These are phyloP conservation scores for Passer montanus DNA, from an alignment of 2,113 vertebrate genomes.

Conservation along the genomic window DNA sequence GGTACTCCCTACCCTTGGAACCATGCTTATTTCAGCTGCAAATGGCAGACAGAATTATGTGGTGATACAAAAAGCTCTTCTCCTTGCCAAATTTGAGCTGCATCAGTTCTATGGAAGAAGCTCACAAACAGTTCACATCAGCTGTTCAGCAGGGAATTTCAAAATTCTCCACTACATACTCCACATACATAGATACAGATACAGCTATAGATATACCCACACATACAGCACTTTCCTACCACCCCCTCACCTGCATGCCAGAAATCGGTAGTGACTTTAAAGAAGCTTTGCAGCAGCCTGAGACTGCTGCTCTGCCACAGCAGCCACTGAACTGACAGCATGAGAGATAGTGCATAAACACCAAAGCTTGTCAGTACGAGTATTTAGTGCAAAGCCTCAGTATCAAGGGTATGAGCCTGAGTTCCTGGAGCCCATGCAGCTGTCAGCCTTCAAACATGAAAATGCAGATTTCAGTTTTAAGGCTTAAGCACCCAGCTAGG, in stretches of 20 bases:
- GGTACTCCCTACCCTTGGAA: background rate
- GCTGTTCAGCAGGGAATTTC: background rate
- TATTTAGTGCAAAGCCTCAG: conserved; percentile 41
- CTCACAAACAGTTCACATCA: background rate
- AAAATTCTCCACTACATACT: background rate
- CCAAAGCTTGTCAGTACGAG: background rate
- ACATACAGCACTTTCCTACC: background rate
- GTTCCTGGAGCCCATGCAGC: conserved; percentile 36
- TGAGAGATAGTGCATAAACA: background rate
- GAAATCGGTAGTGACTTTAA: background rate
- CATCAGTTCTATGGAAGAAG: background rate
- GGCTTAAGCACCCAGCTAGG: conserved; percentile 21
- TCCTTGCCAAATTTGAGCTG: background rate
- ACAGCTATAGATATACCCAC: background rate
- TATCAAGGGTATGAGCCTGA: background rate
- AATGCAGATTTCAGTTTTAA: conserved; percentile 38
- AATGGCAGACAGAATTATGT: background rate
- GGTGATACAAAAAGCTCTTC: background rate
- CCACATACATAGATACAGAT: background rate
- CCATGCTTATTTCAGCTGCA: background rate
- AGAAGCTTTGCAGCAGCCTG: conserved; percentile 3
- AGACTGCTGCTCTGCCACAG: background rate
- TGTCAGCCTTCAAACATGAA: conserved; percentile 31
- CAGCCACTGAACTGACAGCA: background rate
- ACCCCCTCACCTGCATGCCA: background rate